phyloP scores from a whole-genome alignment of 2,888 invertebrate species.

The Spialia ferax region DNA sequence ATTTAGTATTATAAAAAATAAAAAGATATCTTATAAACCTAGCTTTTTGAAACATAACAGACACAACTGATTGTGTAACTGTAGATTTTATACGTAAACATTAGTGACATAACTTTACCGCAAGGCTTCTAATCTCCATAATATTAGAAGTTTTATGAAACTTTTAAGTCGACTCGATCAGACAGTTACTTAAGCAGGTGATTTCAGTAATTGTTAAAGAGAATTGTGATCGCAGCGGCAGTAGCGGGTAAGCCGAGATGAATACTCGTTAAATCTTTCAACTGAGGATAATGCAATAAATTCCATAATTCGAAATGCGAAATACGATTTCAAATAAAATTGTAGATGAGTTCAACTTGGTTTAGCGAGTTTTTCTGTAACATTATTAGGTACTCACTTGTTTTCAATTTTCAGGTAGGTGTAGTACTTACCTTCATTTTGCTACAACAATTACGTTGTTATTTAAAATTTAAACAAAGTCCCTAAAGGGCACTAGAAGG shows the following conservation, averaged over 20 bases:
- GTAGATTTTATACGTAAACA: too few relatives aligned
- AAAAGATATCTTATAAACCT: too few relatives aligned
- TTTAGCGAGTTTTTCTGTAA: constrained; percentile 6
- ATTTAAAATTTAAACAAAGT: too few relatives aligned
- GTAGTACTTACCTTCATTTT: not conserved
- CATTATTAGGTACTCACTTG: too few relatives aligned
- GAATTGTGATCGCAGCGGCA: not conserved
- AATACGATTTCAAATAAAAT: constrained; percentile 4
- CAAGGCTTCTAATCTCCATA: too few relatives aligned
- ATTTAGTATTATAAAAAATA: too few relatives aligned
- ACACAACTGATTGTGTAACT: too few relatives aligned
- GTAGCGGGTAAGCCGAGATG: constrained; percentile 17
- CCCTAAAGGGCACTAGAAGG: too few relatives aligned
- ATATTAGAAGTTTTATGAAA: not conserved
- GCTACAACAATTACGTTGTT: too few relatives aligned
- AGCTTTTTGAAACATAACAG: too few relatives aligned
- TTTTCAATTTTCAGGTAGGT: not conserved
- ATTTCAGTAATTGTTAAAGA: not conserved
- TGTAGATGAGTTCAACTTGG: not conserved
- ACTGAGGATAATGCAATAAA: constrained; percentile 25
- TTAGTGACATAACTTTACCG: too few relatives aligned
- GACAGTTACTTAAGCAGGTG: not conserved
- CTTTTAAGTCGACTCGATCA: not conserved
- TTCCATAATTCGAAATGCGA: not conserved
- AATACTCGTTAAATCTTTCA: constrained; percentile 25